Evolutionary conservation across 2,113 vertebrate species (phyloP).

Genomic region (Vidua chalybeata): DNA sequence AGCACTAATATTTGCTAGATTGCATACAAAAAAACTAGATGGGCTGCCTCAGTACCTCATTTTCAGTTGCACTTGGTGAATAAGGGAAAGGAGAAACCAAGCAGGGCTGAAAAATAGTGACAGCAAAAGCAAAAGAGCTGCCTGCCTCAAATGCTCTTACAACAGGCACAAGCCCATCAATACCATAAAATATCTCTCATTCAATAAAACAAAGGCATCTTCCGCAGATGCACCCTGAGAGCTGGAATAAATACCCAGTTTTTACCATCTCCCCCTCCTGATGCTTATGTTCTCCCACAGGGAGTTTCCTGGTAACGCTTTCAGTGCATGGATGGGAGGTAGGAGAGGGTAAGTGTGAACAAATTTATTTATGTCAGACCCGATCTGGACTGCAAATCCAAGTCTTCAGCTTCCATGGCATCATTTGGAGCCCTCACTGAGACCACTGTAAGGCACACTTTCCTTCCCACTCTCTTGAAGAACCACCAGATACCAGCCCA

Average conservation of each 20-base stretch:
- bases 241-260: not conserved
- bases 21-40: not conserved
- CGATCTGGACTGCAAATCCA: not conserved
- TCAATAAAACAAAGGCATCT: not conserved
- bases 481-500: not conserved
- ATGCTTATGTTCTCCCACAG: not conserved
- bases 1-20: conserved; percentile 29
- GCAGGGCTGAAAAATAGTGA: not conserved
- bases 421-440: not conserved
- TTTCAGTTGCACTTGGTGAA: not conserved
- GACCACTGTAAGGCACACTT: not conserved
- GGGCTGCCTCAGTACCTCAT: not conserved
- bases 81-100: not conserved
- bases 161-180: not conserved
- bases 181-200: not conserved
- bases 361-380: not conserved
- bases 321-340: not conserved
- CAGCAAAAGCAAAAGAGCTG: not conserved
- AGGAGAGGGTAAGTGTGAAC: not conserved
- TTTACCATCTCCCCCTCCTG: not conserved
- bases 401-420: not conserved
- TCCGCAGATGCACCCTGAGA: not conserved
- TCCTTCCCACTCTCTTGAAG: not conserved
- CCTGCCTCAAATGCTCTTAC: not conserved
- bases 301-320: not conserved